Conservation (phyloP, 1,140 invertebrate species). For the Ips typographus region DNA sequence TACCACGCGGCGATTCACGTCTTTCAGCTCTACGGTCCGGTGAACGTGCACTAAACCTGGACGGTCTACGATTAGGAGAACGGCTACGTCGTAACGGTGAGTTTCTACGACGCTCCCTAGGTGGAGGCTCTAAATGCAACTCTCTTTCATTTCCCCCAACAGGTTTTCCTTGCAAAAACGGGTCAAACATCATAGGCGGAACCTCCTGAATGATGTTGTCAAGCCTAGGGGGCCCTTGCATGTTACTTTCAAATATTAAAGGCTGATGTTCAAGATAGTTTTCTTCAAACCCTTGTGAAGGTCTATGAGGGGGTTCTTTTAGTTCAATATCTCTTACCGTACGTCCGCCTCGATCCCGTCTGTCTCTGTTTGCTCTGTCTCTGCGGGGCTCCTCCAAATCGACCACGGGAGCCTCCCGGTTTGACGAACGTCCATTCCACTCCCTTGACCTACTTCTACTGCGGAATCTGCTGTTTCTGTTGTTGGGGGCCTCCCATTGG, state of each 20-base stretch:
- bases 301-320: background rate
- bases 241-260: conserved; percentile 8
- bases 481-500: conserved; percentile 5
- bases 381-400: background rate
- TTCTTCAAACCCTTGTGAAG: background rate
- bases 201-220: conserved; percentile 11
- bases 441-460: conserved; percentile 16
- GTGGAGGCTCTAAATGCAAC: background rate
- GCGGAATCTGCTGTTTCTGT: conserved; percentile 1
- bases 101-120: background rate
- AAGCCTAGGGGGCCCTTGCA: background rate
- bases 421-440: background rate
- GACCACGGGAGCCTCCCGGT: background rate
- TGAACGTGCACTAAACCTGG: background rate
- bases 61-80: background rate
- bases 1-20: background rate
- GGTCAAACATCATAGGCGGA: conserved; percentile 16
- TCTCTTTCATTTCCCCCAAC: background rate
- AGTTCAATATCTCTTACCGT: conserved; percentile 5
- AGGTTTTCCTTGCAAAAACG: background rate
- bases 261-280: background rate
- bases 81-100: background rate
- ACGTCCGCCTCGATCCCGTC: background rate
- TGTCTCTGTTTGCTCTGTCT: conserved; percentile 5
- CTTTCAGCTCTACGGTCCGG: background rate